Evolutionary conservation across 1,140 invertebrate species (phyloP), one percentile per base, ranked within the genome.

Genomic region (Battus philenor): DNA sequence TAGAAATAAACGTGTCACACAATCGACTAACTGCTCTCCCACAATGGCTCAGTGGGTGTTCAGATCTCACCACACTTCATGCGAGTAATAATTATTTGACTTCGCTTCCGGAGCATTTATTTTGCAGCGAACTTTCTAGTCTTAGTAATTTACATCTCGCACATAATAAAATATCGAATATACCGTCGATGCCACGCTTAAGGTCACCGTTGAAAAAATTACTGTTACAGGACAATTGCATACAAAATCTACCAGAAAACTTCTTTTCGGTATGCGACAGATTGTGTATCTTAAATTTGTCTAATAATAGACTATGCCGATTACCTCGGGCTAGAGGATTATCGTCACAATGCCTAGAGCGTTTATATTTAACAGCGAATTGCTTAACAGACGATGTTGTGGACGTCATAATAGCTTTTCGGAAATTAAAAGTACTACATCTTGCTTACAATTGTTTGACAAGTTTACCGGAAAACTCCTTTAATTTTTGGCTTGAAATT

Each of bases 401-500:
- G 32, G 90, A 93, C 46, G 88, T 90, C 11, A 85, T 95, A 12
- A 88, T 90, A 4, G 90, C 90, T 52, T 90, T 93, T 43, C 76
- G 83, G 13, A 88, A 89, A 27, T 71, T 96, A 13, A 89, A 90
- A 50, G 88, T 91, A 29, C 77, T 96, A 12, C 93, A 95, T 61
- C 86, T 93, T 10, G 93, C 93, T 8, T 94, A 95, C 59, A 96
- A 95, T 67, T 90, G 90, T 31, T 86, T 95, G 10, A 91, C 91
- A 2, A 88, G 86, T 9, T 73, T 96, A 44, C 92, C 93, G 1
- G 92, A 94, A 58, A 91, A 90, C 60, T 94, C 93, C 63, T 88
- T 93, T 24, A 88, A 88, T 15, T 90, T 89, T 47, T 95, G 94
- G 93, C 84, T 87, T 1, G 91, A 94, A 47, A 81, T 96, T 50